These are phyloP conservation scores for Xiphophorus maculatus DNA, from an alignment of 2,113 vertebrate genomes.

Conservation along the genomic window DNA sequence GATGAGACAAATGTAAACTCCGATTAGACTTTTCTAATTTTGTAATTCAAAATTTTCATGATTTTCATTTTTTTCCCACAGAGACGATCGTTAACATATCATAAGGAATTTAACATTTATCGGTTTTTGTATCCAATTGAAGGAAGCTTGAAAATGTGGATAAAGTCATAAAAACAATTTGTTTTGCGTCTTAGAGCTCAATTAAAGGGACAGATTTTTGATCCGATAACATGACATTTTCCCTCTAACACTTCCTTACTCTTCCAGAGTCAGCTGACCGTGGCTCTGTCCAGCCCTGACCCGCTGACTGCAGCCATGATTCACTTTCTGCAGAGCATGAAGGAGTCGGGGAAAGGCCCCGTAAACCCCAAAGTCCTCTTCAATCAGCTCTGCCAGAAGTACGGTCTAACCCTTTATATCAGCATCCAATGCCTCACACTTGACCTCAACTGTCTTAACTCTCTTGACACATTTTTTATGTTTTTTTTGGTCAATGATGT, in stretches of 20 bases:
- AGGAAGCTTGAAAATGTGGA: neutral
- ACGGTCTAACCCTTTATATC: conserved; percentile 50
- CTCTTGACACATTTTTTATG: too few relatives aligned
- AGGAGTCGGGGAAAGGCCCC: conserved; percentile 89
- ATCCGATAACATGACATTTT: neutral
- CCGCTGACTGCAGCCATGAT: conserved; percentile 95
- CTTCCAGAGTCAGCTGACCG: conserved; percentile 85
- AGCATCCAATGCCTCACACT: neutral
- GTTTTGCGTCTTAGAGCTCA: neutral
- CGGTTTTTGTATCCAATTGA: neutral
- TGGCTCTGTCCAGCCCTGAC: conserved; percentile 89
- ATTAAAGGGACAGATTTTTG: neutral
- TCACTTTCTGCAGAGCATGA: conserved; percentile 95
- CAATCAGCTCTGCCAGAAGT: conserved; percentile 98
- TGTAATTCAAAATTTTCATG: neutral
- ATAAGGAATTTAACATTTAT: neutral
- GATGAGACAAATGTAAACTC: neutral
- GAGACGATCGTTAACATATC: too few relatives aligned
- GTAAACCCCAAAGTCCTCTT: conserved; percentile 95
- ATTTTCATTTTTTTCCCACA: too few relatives aligned
- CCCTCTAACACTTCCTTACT: neutral
- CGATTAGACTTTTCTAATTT: neutral
- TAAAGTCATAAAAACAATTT: neutral
- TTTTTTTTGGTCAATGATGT: neutral
- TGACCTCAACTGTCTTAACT: neutral